Evolutionary conservation across 2,888 invertebrate species (phyloP), one percentile per base, ranked within the genome.

Genomic region (Tetragnatha montana): DNA sequence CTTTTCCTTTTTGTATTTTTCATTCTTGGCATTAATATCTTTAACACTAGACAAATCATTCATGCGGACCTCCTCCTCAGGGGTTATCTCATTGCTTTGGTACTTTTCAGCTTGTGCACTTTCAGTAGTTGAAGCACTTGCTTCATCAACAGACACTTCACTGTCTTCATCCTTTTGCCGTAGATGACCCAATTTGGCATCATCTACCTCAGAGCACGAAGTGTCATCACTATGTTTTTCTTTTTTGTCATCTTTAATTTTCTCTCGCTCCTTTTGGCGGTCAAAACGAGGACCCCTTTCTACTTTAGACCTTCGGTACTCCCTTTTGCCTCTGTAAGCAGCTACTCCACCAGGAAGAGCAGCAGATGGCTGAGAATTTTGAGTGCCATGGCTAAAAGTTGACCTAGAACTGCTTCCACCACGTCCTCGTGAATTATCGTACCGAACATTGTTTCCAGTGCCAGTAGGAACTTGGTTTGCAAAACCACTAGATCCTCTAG

Each of bases 51-150:
- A 17, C 35, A 49, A 73, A 6, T 88, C 82, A 81, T 21, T 51
- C 3, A 84, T 78, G 21, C 81, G 75, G 69, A 68, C 74, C 12
- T 90, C 82, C 51, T 90, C 87, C 47, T 81, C 80, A 68, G 74
- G 79, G 60, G 81, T 69, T 71, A 79, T 81, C 21, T 87, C 89
- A n/a, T 75, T 60, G 50, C 73, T 74, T 69, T 91, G 88, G 70
- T 91, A 89, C 47, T 91, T 91, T 80, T 91, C 91, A 60, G 88
- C 88, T 21, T 92, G 92, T n/a, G 91, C 91, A 89, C 92, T 92
- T 80, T 93, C 93, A 91, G 93, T 93, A 12, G 92, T 92, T 1
- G 93, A 92, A 6, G 93, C 93, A 91, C 92, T 93, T 7, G 92
- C 92, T 84, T 93, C 93, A 88, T 93, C 93, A 7, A 92, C 92